Evolutionary conservation across 23 tunicate genomes (phyloP).

Genomic region (Clavelina lepadiformis): DNA sequence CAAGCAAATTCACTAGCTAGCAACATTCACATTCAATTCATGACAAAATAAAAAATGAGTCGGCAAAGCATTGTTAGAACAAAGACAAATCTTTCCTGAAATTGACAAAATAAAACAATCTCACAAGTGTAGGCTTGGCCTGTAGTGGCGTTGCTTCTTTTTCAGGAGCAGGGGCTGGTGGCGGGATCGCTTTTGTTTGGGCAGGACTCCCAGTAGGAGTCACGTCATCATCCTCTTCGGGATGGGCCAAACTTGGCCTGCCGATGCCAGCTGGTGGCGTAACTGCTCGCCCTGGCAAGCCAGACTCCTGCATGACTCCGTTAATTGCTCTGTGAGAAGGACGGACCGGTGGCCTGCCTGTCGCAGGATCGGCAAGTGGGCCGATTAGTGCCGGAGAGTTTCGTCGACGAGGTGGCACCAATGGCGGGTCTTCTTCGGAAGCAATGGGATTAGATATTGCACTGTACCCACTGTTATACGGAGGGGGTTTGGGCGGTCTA

Average conservation of each 20-base stretch:
- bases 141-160: constrained; percentile 5
- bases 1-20: too few relatives aligned
- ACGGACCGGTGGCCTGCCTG: constrained; percentile 76
- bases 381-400: constrained; percentile 56
- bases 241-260: constrained; percentile 22
- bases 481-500: constrained; percentile 51
- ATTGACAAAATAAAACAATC: constrained; percentile 19
- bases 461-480: constrained; percentile 12
- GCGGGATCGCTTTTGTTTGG: constrained; percentile 4
- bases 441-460: constrained; percentile 6
- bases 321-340: constrained; percentile 57
- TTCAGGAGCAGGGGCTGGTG: constrained; percentile 6
- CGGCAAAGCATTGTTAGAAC: too few relatives aligned
- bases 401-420: constrained; percentile 90
- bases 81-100: too few relatives aligned
- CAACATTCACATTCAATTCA: too few relatives aligned
- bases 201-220: constrained; percentile 79
- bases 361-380: constrained; percentile 61
- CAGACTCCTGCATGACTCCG: constrained; percentile 29
- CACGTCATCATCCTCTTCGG: constrained; percentile 45
- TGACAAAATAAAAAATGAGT: too few relatives aligned
- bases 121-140: constrained; percentile 23
- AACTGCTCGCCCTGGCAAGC: constrained; percentile 26
- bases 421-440: constrained; percentile 65
- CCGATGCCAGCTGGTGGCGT: constrained; percentile 44